phyloP scores from a whole-genome alignment of 2,113 vertebrate genomes.

The Anhinga anhinga region DNA sequence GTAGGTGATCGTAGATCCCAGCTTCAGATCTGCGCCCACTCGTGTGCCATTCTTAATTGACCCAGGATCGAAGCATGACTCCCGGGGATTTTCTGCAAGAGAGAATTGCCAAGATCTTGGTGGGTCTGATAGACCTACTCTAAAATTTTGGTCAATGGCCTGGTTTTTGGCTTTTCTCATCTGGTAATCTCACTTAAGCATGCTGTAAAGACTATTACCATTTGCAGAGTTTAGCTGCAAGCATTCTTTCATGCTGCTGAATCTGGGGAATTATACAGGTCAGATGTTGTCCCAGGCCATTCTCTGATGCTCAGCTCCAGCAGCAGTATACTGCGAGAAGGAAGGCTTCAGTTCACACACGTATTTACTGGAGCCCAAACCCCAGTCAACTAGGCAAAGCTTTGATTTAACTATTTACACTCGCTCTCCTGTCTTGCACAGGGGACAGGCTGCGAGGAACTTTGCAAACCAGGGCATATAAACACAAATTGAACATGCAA shows the following conservation, averaged over 20 bases:
- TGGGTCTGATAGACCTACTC: not conserved
- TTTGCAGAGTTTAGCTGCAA: not conserved
- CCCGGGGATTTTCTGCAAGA: conserved; percentile 91
- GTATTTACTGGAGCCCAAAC: not conserved
- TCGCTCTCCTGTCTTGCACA: not conserved
- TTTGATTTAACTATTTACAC: not conserved
- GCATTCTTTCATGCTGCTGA: fast-evolving
- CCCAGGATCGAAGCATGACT: conserved; percentile 96
- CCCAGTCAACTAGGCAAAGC: fast-evolving
- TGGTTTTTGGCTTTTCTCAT: not conserved
- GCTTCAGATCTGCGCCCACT: conserved; percentile 88
- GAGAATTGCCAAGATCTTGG: not conserved
- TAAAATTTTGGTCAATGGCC: fast-evolving
- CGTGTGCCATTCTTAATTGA: conserved; percentile 88
- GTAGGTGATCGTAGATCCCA: conserved; percentile 91
- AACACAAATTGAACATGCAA: fast-evolving
- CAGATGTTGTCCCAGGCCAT: not conserved
- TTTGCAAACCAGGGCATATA: not conserved
- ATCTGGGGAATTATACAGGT: fast-evolving
- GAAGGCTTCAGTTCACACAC: not conserved
- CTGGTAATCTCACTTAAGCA: not conserved
- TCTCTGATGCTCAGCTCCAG: not conserved
- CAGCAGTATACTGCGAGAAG: not conserved
- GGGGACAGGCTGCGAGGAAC: not conserved
- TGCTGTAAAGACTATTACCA: fast-evolving